Evolutionary conservation across 2,113 vertebrate species (phyloP), one percentile per base, ranked within the genome.

Genomic region (Nycticryphes semicollaris): DNA sequence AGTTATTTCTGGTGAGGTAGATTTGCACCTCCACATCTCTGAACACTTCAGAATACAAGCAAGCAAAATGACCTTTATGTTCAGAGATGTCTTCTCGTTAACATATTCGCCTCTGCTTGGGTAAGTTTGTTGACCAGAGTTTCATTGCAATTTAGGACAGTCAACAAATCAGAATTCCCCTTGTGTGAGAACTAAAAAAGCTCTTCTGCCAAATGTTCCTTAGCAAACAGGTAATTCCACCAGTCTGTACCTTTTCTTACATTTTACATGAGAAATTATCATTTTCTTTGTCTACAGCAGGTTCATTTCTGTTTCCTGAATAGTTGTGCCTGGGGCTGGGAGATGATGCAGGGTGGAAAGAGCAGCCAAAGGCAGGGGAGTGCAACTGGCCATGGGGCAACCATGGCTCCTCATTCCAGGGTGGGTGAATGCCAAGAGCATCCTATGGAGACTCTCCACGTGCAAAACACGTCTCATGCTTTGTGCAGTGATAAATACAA

Each of bases 401-500:
- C 54, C 1, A 0, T 2, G 19, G 17, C 21, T 87, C 7, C 56
- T 69, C 3, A 0, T 27, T 66, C 51, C 50, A 24, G 48, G 14
- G 22, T 51, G 12, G 7, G 3, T 16, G 37, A 80, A 74, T 7
- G 54, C 69, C 50, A 43, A 84, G 45, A 56, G 24, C n/a, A 28
- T 53, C 69, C 31, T 0, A 2, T 37, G 28, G 77, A 57, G 69
- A 45, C 66, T 39, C 47, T 66, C 37, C 51, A 28, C 1, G 10
- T 31, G 47, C 54, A 75, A 66, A 82, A 37, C 1, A 3, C 2
- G 3, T 39, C 67, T 62, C 60, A 45, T 0, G 0, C 48, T 10
- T 30, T 19, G 31, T 24, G 22, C 4, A 23, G 25, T 12, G n/a
- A 30, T 37, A 80, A 89, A 64, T 33, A 43, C 0, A 13, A 50